Base-by-base conservation (phyloP, 2,888 invertebrate genomes). In the Ormyrus labotus region DNA sequence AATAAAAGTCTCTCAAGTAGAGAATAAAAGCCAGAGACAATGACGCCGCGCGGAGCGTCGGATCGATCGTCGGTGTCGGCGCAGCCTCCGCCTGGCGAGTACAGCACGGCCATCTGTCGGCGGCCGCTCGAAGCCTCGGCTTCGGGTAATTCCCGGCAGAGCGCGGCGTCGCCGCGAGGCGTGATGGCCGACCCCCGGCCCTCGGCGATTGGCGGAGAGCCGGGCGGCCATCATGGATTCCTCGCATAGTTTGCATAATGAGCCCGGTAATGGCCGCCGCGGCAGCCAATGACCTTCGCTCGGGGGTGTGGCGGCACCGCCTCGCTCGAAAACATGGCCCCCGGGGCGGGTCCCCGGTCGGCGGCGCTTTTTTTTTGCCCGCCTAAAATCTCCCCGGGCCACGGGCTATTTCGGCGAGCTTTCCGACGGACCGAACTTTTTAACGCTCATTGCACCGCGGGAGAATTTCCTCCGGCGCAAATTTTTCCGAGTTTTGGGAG, bases 201-300 rank as follows among this genome's bases (percentile, higher is more conserved):
- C 80, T 80, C 82, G 72, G 83, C 84, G 90, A 92, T 92, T 92
- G 92, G 92, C 86, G 86, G 85, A 78, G 74, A 69, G 6, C 76
- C 13, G 67, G 87, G 90, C 92, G 90, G 92, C 92, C 92, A 93
- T 93, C 90, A 91, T 91, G 90, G 88, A 89, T 89, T 88, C 90
- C 89, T 80, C 58, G 84, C 85, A 87, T 86, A 86, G 85, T 87
- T 86, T 87, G 86, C 87, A 83, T 86, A 89, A 89, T 87, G 86
- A 88, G 85, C 67, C 45, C 81, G 85, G 87, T 87, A 87, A 90
- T 90, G 90, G 90, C 90, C 87, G 89, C 82, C 85, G 9, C n/a
- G 63, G 34, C 83, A 81, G 81, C 90, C 90, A 90, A 90, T 90
- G 81, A 84, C 84, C 82, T 80, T 65, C 73, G 19, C 10, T 6